phyloP scores from a whole-genome alignment of 2,888 invertebrate species.

The Ecliptopera silaceata region DNA sequence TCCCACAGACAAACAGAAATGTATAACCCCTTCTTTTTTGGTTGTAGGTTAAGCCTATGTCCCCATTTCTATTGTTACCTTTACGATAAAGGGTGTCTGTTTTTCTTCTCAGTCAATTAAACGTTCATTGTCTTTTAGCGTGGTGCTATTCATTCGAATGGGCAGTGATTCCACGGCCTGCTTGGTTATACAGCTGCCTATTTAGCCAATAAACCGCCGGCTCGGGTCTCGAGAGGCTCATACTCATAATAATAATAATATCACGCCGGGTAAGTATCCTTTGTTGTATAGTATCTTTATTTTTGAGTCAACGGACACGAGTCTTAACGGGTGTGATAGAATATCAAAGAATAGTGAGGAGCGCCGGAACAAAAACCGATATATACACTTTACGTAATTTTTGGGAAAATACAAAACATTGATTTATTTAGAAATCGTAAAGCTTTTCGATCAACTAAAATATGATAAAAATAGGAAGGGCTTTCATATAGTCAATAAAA shows the following conservation, averaged over 20 bases:
- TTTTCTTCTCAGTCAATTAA: constrained; percentile 24
- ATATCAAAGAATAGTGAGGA: background rate
- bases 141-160: constrained; percentile 16
- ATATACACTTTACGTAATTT: background rate
- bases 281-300: constrained; percentile 17
- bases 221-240: constrained; percentile 15
- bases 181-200: constrained; percentile 19
- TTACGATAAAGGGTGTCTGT: constrained; percentile 12
- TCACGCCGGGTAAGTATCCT: constrained; percentile 7
- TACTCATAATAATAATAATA: constrained; percentile 22
- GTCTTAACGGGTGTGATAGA: constrained; percentile 3
- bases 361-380: background rate
- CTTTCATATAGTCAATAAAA: background rate
- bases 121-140: constrained; percentile 22
- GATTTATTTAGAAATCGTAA: constrained; percentile 2
- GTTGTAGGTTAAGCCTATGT: too few species aligned
- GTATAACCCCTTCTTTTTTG: too few species aligned
- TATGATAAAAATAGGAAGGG: constrained; percentile 2
- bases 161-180: constrained; percentile 20
- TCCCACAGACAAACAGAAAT: background rate
- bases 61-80: constrained; percentile 12
- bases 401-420: background rate
- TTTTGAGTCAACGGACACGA: background rate
- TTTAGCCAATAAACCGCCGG: constrained; percentile 22
- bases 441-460: background rate